A percentile compares a stretch with the other conserved stretches of the same genome.
phyloP scores from a whole-genome alignment of 2,113 vertebrate species.

The Mesembrinibis cayennensis region DNA sequence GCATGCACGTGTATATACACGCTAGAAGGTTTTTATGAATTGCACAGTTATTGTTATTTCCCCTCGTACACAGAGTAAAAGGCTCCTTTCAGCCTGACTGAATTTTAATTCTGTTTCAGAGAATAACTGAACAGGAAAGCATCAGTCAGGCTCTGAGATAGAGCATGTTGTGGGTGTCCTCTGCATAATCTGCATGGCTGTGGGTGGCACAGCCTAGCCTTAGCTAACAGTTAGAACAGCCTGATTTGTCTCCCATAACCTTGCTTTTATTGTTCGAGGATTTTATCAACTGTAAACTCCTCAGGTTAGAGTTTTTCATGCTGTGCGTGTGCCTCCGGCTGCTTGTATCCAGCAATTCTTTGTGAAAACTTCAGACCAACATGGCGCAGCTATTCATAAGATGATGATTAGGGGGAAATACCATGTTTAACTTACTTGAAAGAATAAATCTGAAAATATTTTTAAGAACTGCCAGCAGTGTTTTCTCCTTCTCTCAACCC shows the following conservation, averaged over 20 bases:
- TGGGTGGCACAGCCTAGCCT: background rate
- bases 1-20: background rate
- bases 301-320: background rate
- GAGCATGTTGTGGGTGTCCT: background rate
- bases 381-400: background rate
- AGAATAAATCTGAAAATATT: background rate
- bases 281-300: background rate
- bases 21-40: constrained; percentile 23
- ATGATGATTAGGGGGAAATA: background rate
- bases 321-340: background rate
- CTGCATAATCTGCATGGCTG: background rate
- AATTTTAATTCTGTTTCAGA: constrained; percentile 24
- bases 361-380: background rate
- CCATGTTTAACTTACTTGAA: background rate
- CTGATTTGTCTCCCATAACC: background rate
- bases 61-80: background rate
- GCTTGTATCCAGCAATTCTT: background rate
- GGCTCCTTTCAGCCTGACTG: constrained; percentile 15
- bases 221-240: background rate
- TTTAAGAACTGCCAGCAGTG: background rate
- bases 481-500: background rate
- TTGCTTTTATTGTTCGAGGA: background rate
- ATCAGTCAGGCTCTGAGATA: background rate
- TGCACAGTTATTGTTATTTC: background rate
- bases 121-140: background rate